Evolutionary conservation across 2,888 invertebrate genomes (phyloP).

Genomic region (Cerceris ruficornis): DNA sequence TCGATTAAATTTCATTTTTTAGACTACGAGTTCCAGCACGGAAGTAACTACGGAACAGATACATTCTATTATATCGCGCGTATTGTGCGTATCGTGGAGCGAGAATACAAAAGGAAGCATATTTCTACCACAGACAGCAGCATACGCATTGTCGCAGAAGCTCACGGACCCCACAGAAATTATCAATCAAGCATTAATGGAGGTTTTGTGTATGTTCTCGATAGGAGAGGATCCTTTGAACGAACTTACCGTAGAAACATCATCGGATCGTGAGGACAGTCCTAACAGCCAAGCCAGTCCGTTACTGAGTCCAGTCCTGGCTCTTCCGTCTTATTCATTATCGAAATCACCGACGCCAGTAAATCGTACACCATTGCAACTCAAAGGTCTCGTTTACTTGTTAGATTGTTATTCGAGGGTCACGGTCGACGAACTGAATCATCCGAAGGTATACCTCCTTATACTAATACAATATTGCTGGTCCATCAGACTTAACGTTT

Average conservation of each 20-base stretch:
- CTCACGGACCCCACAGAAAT: slow-evolving; percentile 71
- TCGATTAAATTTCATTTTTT: slow-evolving; percentile 20
- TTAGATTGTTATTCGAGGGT: slow-evolving; percentile 88
- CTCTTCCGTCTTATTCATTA: slow-evolving; percentile 79
- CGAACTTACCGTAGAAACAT: slow-evolving; percentile 81
- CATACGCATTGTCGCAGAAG: slow-evolving; percentile 66
- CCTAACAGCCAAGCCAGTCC: slow-evolving; percentile 81
- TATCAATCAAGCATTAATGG: slow-evolving; percentile 85
- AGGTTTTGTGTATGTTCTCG: slow-evolving; percentile 84
- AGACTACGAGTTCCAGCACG: slow-evolving; percentile 80
- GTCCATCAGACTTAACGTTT: not conserved
- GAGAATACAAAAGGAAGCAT: slow-evolving; percentile 81
- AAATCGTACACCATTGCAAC: slow-evolving; percentile 80
- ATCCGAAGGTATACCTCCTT: slow-evolving; percentile 84
- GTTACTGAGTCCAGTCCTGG: slow-evolving; percentile 79
- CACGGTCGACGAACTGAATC: slow-evolving; percentile 88
- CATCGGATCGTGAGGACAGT: slow-evolving; percentile 79
- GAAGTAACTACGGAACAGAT: slow-evolving; percentile 87
- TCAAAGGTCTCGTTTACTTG: slow-evolving; percentile 82
- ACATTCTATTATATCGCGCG: slow-evolving; percentile 85
- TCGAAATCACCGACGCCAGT: slow-evolving; percentile 79
- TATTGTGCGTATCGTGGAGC: slow-evolving; percentile 88
- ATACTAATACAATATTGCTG: not conserved
- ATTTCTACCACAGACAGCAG: slow-evolving; percentile 82
- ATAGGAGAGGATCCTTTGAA: slow-evolving; percentile 84